Evolutionary conservation across 2,797 vertebrate species (phyloP).

Genomic region (Myiothlypis coronata): DNA sequence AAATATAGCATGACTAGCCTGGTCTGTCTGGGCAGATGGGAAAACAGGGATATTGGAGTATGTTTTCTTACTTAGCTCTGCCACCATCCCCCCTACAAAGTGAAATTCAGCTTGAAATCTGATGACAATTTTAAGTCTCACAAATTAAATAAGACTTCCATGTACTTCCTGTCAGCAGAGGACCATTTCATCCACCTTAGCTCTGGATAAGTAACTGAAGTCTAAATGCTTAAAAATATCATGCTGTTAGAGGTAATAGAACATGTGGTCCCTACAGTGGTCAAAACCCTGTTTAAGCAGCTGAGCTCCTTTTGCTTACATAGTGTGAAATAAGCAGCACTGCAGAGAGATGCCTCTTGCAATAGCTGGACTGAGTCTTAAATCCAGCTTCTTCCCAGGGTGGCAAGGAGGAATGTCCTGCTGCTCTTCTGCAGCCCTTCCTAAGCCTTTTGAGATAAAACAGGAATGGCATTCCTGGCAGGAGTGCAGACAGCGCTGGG

Average conservation of each 20-base stretch:
- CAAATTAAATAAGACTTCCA: neutral
- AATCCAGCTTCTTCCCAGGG: neutral
- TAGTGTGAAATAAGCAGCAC: accelerated
- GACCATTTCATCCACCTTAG: neutral
- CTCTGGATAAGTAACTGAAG: neutral
- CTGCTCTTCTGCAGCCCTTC: neutral
- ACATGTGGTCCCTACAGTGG: neutral
- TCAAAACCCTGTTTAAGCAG: neutral
- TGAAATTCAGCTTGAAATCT: neutral
- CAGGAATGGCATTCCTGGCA: neutral
- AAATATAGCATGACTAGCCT: neutral
- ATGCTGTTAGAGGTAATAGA: neutral
- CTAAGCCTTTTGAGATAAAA: neutral
- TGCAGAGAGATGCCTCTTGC: neutral
- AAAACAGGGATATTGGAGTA: accelerated
- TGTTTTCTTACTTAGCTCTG: neutral
- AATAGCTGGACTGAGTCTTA: neutral
- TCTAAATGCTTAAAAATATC: neutral
- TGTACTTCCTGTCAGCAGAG: neutral
- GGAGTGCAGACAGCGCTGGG: neutral
- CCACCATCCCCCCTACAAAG: neutral
- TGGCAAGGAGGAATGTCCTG: neutral
- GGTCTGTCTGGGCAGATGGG: neutral
- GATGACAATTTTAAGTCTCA: neutral
- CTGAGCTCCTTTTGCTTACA: neutral